Percentiles rank a stretch among this genome's conserved stretches.
Evolutionary conservation across 2,888 invertebrate species (phyloP).

Genomic region (Vannuccia rotundouncinata): DNA sequence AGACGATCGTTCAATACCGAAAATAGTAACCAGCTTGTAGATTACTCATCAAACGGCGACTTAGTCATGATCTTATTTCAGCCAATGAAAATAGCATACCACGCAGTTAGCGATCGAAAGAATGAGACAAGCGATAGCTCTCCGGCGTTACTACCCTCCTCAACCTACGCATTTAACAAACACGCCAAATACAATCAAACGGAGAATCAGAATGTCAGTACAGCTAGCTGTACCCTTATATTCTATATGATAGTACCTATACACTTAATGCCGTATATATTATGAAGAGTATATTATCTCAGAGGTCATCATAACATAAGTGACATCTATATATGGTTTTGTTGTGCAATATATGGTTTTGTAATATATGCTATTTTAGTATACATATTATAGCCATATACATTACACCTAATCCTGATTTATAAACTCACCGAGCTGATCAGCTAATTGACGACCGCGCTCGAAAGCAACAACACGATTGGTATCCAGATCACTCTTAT

Average conservation of each 20-base stretch:
- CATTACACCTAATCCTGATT: neutral
- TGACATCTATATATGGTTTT: neutral
- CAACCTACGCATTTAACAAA: neutral
- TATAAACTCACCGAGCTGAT: slow-evolving; percentile 67
- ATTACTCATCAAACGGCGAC: neutral
- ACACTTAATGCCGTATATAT: neutral
- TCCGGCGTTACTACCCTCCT: neutral
- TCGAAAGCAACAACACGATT: slow-evolving; percentile 94
- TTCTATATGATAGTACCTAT: too few species aligned
- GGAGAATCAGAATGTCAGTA: too few species aligned
- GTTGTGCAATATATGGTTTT: neutral
- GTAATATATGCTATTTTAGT: too few species aligned
- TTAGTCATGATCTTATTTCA: neutral
- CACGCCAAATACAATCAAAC: too few species aligned
- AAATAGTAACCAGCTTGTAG: neutral
- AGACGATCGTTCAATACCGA: too few species aligned
- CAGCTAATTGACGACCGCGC: slow-evolving; percentile 89
- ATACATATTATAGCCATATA: too few species aligned
- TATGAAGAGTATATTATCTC: neutral
- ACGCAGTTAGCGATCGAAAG: neutral
- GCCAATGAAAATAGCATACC: too few species aligned
- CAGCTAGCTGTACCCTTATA: too few species aligned
- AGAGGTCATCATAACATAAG: neutral
- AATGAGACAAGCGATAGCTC: neutral
- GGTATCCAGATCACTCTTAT: slow-evolving; percentile 99